A percentile compares a stretch with the other conserved stretches of the same genome.
Evolutionary conservation across 2,888 invertebrate species (phyloP).

Genomic region (Cantharis lateralis): DNA sequence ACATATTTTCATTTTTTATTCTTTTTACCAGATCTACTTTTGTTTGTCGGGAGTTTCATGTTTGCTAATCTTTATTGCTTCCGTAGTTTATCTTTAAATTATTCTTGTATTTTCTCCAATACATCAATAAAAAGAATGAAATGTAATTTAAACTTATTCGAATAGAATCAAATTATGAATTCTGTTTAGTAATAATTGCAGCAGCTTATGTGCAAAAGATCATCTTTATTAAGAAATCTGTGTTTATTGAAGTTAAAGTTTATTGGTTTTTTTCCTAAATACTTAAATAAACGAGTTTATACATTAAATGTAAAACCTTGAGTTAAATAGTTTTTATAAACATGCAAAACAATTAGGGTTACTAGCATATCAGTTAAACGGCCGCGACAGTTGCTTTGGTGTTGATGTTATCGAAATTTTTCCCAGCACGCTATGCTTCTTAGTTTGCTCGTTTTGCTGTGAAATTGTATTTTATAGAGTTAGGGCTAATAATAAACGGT

Average conservation of each 20-base stretch:
- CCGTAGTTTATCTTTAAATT: no score
- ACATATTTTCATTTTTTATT: no score
- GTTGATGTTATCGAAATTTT: constrained; percentile 37
- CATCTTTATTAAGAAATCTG: no score
- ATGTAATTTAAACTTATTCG: no score
- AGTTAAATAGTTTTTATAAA: constrained; percentile 31
- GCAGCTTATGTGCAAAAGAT: no score
- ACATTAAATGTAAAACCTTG: constrained; percentile 17
- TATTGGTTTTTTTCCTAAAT: not conserved
- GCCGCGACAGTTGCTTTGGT: constrained; percentile 39
- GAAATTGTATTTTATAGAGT: constrained; percentile 14
- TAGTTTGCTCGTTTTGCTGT: constrained; percentile 18
- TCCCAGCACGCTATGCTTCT: constrained; percentile 39
- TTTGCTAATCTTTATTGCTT: no score
- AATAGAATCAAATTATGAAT: no score
- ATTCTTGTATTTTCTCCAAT: no score
- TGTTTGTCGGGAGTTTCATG: no score
- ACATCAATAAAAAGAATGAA: no score
- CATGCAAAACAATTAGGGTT: constrained; percentile 40
- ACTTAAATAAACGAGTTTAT: not conserved
- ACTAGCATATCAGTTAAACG: constrained; percentile 37
- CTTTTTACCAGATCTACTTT: no score
- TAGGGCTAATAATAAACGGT: constrained; percentile 12
- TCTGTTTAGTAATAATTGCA: no score
- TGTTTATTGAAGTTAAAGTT: not conserved